Evolutionary conservation across 2,113 vertebrate genomes (phyloP).

Genomic region (Mustelus asterias): DNA sequence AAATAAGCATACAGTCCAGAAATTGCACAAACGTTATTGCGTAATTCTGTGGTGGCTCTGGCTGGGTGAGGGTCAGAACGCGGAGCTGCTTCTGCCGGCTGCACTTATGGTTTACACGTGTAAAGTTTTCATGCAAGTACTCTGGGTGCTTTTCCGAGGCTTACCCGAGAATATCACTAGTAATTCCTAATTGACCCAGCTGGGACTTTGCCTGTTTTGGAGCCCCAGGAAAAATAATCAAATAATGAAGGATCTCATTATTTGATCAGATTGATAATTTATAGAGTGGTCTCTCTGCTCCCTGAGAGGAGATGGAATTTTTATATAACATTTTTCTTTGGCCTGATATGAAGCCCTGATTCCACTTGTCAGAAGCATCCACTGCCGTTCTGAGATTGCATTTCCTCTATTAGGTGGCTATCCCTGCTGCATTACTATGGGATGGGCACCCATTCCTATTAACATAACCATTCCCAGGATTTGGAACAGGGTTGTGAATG

Average conservation of each 20-base stretch:
- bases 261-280: neutral
- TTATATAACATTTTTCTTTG: neutral
- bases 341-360: neutral
- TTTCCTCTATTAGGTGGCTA: neutral
- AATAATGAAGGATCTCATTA: neutral
- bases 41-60: neutral
- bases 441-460: neutral
- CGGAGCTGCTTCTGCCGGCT: neutral
- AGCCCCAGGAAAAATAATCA: neutral
- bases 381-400: neutral
- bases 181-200: neutral
- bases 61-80: neutral
- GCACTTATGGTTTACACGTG: neutral
- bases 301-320: neutral
- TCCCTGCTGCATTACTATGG: no score
- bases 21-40: neutral
- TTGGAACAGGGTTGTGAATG: neutral
- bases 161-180: neutral
- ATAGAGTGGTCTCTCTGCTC: neutral
- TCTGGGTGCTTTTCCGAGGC: neutral
- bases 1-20: neutral
- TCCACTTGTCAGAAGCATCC: neutral
- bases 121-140: neutral
- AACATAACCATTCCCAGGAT: neutral
- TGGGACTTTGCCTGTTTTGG: neutral